Percentiles rank a stretch among this genome's conserved stretches.
Evolutionary conservation across 2,113 vertebrate species (phyloP).

Genomic region (Oreotrochilus melanogaster): DNA sequence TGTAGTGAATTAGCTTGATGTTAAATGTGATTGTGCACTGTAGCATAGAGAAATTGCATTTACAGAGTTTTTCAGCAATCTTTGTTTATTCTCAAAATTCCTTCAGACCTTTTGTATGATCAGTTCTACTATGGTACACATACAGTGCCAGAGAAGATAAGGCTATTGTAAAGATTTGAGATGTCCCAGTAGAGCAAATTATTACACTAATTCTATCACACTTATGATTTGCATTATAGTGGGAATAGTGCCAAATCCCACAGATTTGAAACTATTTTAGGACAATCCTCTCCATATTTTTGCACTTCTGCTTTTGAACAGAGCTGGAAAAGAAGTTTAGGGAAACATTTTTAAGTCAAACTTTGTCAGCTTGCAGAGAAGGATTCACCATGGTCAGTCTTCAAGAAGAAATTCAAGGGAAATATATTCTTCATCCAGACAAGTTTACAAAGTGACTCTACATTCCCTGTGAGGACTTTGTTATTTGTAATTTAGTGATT

Average conservation of each 20-base stretch:
- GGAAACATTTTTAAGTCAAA: background rate
- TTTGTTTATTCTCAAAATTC: background rate
- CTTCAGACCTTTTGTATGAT: accelerated
- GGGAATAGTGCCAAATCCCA: background rate
- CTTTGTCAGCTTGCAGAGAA: background rate
- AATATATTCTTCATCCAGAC: background rate
- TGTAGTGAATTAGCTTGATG: background rate
- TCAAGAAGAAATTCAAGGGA: background rate
- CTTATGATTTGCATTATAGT: background rate
- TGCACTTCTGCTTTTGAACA: background rate
- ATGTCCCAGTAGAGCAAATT: background rate
- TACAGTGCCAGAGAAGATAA: background rate
- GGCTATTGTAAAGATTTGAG: background rate
- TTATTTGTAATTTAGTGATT: background rate
- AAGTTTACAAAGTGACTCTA: background rate
- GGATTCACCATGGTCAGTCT: background rate
- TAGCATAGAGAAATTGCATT: background rate
- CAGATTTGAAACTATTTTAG: background rate
- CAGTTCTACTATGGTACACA: background rate
- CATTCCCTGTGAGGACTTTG: background rate
- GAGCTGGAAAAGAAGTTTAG: background rate
- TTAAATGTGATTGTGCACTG: background rate
- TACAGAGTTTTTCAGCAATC: background rate
- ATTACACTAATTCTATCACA: background rate
- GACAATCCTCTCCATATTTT: background rate